phyloP scores from a whole-genome alignment of 2,113 vertebrate genomes.

The Centropus unirufus region DNA sequence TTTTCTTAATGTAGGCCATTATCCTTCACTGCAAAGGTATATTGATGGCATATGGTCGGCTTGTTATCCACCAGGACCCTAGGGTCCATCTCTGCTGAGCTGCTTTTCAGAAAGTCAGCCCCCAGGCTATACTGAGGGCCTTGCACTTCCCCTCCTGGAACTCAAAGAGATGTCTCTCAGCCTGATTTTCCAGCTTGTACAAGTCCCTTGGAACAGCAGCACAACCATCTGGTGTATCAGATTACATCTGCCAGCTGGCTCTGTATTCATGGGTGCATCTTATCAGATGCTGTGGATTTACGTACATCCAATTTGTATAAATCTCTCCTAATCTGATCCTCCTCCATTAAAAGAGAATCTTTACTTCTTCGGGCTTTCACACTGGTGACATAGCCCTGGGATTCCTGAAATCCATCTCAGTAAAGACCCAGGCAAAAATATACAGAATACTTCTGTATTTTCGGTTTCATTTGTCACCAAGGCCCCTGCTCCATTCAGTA shows the following conservation, averaged over 20 bases:
- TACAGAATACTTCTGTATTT: neutral
- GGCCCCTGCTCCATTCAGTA: neutral
- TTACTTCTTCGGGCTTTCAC: neutral
- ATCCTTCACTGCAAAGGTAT: neutral
- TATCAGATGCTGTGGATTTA: neutral
- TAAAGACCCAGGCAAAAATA: neutral
- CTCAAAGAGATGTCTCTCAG: neutral
- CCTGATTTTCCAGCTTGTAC: neutral
- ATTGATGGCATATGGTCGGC: neutral
- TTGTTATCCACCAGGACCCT: neutral
- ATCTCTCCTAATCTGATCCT: neutral
- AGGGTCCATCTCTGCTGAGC: neutral
- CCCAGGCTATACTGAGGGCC: neutral
- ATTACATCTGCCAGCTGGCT: neutral
- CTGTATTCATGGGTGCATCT: neutral
- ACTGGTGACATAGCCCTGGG: neutral
- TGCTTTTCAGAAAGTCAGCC: neutral
- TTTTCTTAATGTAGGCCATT: neutral
- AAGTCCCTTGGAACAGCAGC: neutral
- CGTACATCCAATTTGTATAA: accelerated
- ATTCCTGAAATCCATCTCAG: neutral
- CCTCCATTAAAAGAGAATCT: neutral
- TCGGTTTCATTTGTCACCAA: neutral
- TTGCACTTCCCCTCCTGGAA: neutral
- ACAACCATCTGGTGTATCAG: neutral